These are phyloP conservation scores for Dryomyza anilis DNA, from an alignment of 2,888 invertebrate species.

Conservation along the genomic window DNA sequence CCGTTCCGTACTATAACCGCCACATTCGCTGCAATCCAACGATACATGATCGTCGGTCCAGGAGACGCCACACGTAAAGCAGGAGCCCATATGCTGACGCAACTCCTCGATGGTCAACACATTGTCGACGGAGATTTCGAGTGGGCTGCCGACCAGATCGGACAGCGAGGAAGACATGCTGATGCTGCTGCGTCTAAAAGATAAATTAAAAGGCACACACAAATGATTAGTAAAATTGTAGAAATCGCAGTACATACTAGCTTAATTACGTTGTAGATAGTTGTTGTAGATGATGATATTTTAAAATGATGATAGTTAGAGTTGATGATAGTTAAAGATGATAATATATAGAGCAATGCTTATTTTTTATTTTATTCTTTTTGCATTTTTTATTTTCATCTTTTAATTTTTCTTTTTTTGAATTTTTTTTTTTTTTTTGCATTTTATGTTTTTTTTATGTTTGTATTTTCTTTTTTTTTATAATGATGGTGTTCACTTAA, in stretches of 20 bases:
- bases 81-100: conserved; percentile 73
- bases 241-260: background rate
- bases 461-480: background rate
- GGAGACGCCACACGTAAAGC: conserved; percentile 79
- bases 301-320: too few relatives aligned
- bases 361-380: background rate
- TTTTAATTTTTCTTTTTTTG: background rate
- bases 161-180: conserved; percentile 60
- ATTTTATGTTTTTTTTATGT: background rate
- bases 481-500: background rate
- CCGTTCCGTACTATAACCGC: conserved; percentile 75
- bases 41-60: conserved; percentile 81
- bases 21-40: conserved; percentile 79
- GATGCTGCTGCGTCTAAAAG: conserved; percentile 58
- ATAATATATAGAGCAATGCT: background rate
- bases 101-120: conserved; percentile 74
- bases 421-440: background rate
- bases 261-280: background rate
- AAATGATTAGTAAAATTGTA: background rate
- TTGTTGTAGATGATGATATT: too few relatives aligned
- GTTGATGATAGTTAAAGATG: background rate
- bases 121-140: conserved; percentile 61
- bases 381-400: background rate
- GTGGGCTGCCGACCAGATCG: conserved; percentile 58
- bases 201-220: conserved; percentile 2